Percentiles rank a stretch among this genome's conserved stretches.
phyloP scores from a whole-genome alignment of 2,888 invertebrate genomes.

The Hyposoter didymator region DNA sequence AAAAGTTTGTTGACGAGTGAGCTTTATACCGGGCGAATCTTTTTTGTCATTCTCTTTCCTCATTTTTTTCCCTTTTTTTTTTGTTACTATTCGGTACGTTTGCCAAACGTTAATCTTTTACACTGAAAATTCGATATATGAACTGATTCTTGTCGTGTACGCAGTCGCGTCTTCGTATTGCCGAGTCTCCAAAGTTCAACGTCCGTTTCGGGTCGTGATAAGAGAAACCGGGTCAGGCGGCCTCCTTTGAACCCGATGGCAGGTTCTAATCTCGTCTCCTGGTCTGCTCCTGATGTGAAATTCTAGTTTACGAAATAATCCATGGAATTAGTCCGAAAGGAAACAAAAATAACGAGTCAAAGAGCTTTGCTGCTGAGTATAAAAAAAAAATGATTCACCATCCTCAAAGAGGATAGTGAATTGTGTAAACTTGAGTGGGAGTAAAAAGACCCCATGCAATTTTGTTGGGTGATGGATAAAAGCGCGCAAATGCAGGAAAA shows the following conservation, averaged over 20 bases:
- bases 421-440: conserved; percentile 28
- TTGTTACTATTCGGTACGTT: not conserved
- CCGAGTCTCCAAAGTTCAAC: not conserved
- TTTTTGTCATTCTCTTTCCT: conserved; percentile 19
- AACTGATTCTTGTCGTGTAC: conserved; percentile 21
- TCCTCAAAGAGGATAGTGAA: conserved; percentile 47
- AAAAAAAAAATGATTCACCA: too few relatives aligned
- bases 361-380: not conserved
- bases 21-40: conserved; percentile 12
- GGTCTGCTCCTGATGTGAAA: too few relatives aligned
- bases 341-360: not conserved
- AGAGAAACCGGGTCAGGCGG: not conserved
- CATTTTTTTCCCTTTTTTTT: not conserved
- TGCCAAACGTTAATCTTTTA: conserved; percentile 47
- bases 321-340: not conserved
- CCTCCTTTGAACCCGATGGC: not conserved
- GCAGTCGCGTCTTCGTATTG: conserved; percentile 37
- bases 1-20: conserved; percentile 17
- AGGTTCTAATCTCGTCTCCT: too few relatives aligned
- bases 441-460: conserved; percentile 47
- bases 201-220: not conserved
- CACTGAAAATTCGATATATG: conserved; percentile 39
- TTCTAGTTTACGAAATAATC: not conserved
- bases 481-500: conserved; percentile 2
- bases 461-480: conserved; percentile 23